phyloP scores from a whole-genome alignment of 2,113 vertebrate species.

The Apus apus region DNA sequence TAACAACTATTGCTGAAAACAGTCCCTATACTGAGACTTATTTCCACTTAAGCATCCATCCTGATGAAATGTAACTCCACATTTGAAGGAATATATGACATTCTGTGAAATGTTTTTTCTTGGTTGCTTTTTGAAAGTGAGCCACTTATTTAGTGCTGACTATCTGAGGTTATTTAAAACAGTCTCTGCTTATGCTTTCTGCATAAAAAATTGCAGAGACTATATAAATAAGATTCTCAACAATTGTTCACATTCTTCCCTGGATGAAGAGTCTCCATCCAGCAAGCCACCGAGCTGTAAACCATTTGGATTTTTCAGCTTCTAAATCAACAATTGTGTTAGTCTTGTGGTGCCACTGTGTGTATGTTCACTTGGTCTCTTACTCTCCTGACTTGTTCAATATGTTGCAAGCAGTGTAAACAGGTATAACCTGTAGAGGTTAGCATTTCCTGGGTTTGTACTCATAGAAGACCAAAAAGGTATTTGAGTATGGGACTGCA shows the following conservation, averaged over 20 bases:
- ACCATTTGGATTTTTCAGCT: neutral
- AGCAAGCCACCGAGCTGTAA: neutral
- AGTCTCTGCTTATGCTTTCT: neutral
- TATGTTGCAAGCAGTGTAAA: neutral
- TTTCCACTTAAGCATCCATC: neutral
- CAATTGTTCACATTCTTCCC: neutral
- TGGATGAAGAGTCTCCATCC: neutral
- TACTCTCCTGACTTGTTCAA: neutral
- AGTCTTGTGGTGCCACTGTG: neutral
- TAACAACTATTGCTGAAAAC: conserved; percentile 26
- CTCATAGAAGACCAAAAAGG: neutral
- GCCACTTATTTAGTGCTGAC: conserved; percentile 40
- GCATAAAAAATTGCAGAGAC: neutral
- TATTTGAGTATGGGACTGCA: neutral
- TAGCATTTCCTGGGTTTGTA: neutral
- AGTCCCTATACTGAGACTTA: neutral
- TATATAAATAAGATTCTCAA: neutral
- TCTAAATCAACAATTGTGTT: neutral
- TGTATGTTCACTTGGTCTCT: neutral
- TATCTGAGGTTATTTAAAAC: conserved; percentile 34
- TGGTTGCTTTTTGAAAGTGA: neutral
- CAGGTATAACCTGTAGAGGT: neutral
- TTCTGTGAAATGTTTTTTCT: conserved; percentile 5
- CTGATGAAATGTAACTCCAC: neutral
- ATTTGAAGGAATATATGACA: neutral